Base-by-base conservation (phyloP, 2,113 vertebrate species). In the Thinocorus orbignyianus region DNA sequence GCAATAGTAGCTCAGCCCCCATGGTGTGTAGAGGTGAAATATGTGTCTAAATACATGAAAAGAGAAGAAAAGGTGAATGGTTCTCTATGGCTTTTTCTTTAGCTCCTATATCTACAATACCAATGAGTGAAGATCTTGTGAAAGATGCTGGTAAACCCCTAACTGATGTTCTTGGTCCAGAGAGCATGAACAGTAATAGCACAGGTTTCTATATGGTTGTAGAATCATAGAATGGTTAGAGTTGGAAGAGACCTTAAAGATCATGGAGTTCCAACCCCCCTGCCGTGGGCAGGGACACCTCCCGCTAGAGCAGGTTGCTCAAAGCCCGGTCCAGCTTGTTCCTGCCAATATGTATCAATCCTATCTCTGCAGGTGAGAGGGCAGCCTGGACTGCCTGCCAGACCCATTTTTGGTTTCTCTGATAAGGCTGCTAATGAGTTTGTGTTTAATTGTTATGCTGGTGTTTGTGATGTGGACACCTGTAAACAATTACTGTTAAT, bases 111-210 rank as follows among this genome's bases (percentile, higher is more conserved):
- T 41, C 41, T 81, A 1, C 51, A 57, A 10, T 54, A 61, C n/a
- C 74, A 58, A 30, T 20, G 55, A 83, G 81, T 24, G 4, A 73
- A 64, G 55, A 44, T 39, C 18, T 64, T 60, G 35, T 86, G 55
- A 79, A 76, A 76, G 28, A 22, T 46, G 37, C 35, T 46, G 30
- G 42, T 69, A 30, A 79, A 11, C 35, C 49, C 37, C 48, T 35
- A 49, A 37, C 1, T 35, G 13, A 22, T 1, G 1, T 55, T 64
- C 18, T 70, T 1, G 1, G 33, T 65, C 58, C 24, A 6, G 12
- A 55, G n/a, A 73, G 35, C 48, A n/a, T 35, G 23, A 33, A 52
- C 42, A 64, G 58, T 33, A 68, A 8, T 28, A 33, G n/a, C 15
- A 11, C 9, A 51, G 22, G 22, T 57, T 84, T 74, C 61, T 31